Evolutionary conservation across 2,113 vertebrate genomes (phyloP), one percentile per base, ranked within the genome.

Genomic region (Phyllopteryx taeniolatus): DNA sequence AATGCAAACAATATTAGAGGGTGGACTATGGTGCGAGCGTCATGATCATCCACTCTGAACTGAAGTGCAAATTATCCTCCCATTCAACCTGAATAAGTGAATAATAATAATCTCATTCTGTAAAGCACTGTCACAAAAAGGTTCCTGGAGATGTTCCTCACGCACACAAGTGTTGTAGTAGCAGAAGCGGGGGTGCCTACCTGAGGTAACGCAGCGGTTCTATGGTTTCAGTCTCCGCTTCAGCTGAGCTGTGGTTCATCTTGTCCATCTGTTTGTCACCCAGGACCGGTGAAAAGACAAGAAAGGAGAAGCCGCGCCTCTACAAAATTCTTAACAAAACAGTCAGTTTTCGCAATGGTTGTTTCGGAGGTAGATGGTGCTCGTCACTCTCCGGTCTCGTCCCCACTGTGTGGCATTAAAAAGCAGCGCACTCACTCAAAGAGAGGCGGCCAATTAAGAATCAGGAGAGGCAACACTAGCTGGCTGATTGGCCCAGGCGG

Each of bases 161-260:
- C 53, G 7, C 53, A n/a, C n/a, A 59, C 22, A 8, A 57, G n/a
- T 22, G 22, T 27, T 12, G 11, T 27, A 57, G 56, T 57, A 5
- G 15, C 15, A 19, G 19, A 19, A 53, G 49, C 10, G 56, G 43
- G 4, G 20, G 73, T 70, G 73, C 87, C 76, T 91, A 94, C 93
- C 92, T 93, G 85, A 93, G 90, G 84, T 91, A 93, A 19, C 91
- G 92, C 84, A 94, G 87, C 0, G 91, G 84, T 77, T 93, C 92
- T 75, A 86, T 92, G 84, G 81, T 90, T 72, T 92, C 93, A 44
- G 87, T 71, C 54, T 92, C 92, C 67, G 87, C 90, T 59, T 93
- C 92, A 35, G 84, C 89, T 67, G 90, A 88, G 90, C 91, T 92
- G 84, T 93, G 89, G 86, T 93, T 94, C 92, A 93, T 94, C 84